Conservation (phyloP, 2,113 vertebrate species). For the Epinephelus fuscoguttatus region DNA sequence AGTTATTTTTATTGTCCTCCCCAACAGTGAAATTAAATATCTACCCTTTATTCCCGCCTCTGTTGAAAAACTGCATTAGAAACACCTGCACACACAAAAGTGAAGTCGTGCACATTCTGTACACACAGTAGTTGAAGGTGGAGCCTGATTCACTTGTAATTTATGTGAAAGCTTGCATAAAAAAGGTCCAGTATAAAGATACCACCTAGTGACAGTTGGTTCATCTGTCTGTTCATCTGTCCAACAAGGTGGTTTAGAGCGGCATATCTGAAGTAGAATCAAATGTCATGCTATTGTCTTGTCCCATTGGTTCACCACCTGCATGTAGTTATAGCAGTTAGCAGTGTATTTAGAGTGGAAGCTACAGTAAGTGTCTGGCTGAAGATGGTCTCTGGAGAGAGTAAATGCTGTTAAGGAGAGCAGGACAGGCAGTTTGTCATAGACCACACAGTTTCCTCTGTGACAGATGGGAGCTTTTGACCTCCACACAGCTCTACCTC, state of each 20-base stretch:
- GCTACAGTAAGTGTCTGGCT: neutral
- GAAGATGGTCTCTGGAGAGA: conserved; percentile 22
- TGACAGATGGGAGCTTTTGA: conserved; percentile 57
- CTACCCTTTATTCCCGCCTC: too few relatives aligned
- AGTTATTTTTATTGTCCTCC: too few relatives aligned
- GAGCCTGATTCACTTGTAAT: too few relatives aligned
- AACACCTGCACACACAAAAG: too few relatives aligned
- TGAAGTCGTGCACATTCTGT: too few relatives aligned
- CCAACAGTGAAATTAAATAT: too few relatives aligned
- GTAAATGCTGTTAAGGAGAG: conserved; percentile 35
- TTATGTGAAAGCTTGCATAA: neutral
- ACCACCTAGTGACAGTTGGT: neutral
- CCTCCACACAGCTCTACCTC: conserved; percentile 36
- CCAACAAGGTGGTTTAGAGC: neutral
- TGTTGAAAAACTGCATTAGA: too few relatives aligned
- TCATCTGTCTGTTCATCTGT: neutral
- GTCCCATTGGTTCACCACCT: neutral
- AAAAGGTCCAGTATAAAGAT: neutral
- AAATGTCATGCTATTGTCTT: neutral
- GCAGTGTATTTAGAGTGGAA: neutral
- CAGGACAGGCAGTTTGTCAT: conserved; percentile 36
- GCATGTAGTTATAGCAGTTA: conserved; percentile 6
- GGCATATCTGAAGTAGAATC: neutral
- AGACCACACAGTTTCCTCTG: conserved; percentile 35
- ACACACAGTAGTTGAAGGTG: too few relatives aligned